These are phyloP conservation scores for Archilochus colubris DNA, from an alignment of 2,113 vertebrate genomes.

Conservation along the genomic window DNA sequence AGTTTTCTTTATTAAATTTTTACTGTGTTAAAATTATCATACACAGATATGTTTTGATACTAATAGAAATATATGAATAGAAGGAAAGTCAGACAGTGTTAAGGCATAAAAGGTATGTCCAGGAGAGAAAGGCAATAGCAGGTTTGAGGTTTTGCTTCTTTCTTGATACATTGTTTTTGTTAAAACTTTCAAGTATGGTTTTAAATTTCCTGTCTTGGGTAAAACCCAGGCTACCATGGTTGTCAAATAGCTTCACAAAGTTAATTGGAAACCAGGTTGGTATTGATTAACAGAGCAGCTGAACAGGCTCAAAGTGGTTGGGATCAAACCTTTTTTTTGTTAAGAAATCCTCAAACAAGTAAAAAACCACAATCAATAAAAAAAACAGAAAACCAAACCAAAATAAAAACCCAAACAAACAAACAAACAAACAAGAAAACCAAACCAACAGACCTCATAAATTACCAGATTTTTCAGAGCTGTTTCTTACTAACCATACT, in stretches of 20 bases:
- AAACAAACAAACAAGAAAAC: not conserved
- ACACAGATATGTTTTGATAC: not conserved
- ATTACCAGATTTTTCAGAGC: not conserved
- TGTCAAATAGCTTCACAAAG: not conserved
- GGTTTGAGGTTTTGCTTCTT: not conserved
- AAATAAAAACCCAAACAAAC: too few relatives aligned
- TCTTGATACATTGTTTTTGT: not conserved
- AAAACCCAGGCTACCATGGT: not conserved
- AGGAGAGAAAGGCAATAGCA: not conserved
- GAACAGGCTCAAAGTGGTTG: fast-evolving
- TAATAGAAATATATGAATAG: not conserved
- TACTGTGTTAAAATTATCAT: not conserved
- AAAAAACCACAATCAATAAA: not conserved
- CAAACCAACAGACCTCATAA: not conserved
- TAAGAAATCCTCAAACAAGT: not conserved
- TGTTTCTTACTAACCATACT: not conserved
- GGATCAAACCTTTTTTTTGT: not conserved
- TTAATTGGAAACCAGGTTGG: not conserved
- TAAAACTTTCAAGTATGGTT: not conserved
- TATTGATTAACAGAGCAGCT: not conserved
- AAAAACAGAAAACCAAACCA: not conserved
- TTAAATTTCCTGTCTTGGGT: not conserved
- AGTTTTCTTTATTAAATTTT: not conserved
- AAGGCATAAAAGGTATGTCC: not conserved
- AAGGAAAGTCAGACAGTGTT: not conserved